Base-by-base conservation (phyloP, 2,797 vertebrate genomes). In the Synanceia verrucosa region DNA sequence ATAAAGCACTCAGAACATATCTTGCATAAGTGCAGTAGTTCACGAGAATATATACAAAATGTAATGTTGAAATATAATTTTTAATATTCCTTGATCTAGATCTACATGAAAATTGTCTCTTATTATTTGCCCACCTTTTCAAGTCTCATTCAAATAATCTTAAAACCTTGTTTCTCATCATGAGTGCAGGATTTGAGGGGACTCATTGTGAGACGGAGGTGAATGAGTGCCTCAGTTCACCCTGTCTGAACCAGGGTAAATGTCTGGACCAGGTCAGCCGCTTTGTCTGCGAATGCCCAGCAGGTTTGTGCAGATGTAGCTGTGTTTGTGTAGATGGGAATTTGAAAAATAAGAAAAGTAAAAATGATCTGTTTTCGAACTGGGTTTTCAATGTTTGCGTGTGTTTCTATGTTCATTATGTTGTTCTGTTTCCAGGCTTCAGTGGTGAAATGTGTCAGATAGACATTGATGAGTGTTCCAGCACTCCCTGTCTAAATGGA, bases 181-280 rank as follows among this genome's bases (percentile, higher is more conserved):
- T 61, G 44, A 52, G 12, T 88, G 29, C 86, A 98, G 97, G 97
- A 78, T 98, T 97, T 85, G 94, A 92, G 76, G 97, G 97, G 60
- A 90, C 92, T 65, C 95, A 97, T 61, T 98, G 97, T 92, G 96
- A 98, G 83, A 74, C 92, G 19, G 95, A 98, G 64, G 91, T 96
- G 28, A 91, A 98, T 8, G 97, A 98, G 71, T 98, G 97, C 79
- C 86, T 93, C 16, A 98, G 97, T 87, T 97, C 95, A 18, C 97
- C 97, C 13, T 98, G 97, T 82, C 93, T 98, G 85, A 98, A 98
- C 89, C 96, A 94, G 1, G 97, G 97, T 16, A 94, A 91, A 79
- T 98, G 97, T 84, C 86, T 93, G 69, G 95, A 98, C 82, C 95
- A 96, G 84, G 94, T 98, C 90, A 97, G 95, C 79, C 93, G 93